Evolutionary conservation across 2,888 invertebrate genomes (phyloP).

Genomic region (Timema podura): DNA sequence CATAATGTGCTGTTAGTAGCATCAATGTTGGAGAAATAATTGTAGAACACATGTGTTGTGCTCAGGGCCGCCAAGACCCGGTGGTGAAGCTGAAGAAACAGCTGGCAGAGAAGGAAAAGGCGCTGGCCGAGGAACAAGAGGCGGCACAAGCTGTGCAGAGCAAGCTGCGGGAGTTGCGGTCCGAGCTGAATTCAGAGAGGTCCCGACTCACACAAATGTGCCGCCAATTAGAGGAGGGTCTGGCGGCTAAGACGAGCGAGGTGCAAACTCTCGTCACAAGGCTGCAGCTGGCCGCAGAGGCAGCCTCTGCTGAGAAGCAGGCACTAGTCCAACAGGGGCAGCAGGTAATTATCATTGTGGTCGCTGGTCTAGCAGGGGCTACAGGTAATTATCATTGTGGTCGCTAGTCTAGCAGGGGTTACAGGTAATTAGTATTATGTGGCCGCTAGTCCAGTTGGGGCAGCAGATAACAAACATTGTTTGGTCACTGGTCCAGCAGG

Average conservation of each 20-base stretch:
- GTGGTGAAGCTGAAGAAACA: slow-evolving; percentile 83
- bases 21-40: background rate
- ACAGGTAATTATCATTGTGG: too few species aligned
- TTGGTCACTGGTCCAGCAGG: too few species aligned
- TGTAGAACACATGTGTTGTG: slow-evolving; percentile 13
- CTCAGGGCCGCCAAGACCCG: slow-evolving; percentile 74
- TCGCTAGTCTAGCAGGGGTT: too few species aligned
- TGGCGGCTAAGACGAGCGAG: slow-evolving; percentile 54
- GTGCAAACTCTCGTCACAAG: slow-evolving; percentile 58
- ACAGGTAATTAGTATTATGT: too few species aligned
- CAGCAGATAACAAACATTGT: too few species aligned
- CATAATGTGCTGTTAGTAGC: background rate
- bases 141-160: slow-evolving; percentile 70
- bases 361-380: too few species aligned
- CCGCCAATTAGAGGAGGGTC: slow-evolving; percentile 56
- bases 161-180: slow-evolving; percentile 73
- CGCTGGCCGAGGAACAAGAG: slow-evolving; percentile 68
- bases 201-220: slow-evolving; percentile 51
- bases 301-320: slow-evolving; percentile 56
- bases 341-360: too few species aligned
- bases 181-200: slow-evolving; percentile 65
- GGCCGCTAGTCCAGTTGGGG: too few species aligned
- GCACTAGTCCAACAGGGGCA: slow-evolving; percentile 48
- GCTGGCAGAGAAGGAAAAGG: slow-evolving; percentile 80
- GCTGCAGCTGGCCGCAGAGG: slow-evolving; percentile 56